Evolutionary conservation across 2,888 invertebrate genomes (phyloP).

Genomic region (Lasioglossum vierecki): DNA sequence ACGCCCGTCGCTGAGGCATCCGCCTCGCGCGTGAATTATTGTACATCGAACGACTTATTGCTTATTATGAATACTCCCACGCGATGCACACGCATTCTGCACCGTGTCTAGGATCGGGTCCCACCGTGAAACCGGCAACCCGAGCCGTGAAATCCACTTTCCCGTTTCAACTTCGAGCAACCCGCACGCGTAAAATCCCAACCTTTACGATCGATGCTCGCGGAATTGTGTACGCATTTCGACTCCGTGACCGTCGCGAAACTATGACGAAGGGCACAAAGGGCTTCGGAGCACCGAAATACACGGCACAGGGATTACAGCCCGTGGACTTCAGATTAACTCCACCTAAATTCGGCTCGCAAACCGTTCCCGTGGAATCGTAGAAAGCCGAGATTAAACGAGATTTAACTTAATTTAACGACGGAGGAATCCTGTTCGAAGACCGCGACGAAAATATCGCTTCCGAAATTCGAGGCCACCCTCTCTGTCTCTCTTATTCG

Average conservation of each 20-base stretch:
- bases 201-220: conserved; percentile 29
- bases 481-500: not conserved
- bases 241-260: conserved; percentile 11
- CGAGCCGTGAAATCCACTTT: conserved; percentile 5
- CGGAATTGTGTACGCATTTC: not conserved
- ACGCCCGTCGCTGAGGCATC: conserved; percentile 62
- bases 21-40: conserved; percentile 69
- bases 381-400: conserved; percentile 61
- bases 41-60: conserved; percentile 72
- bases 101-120: not conserved
- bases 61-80: conserved; percentile 78
- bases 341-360: conserved; percentile 58
- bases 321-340: conserved; percentile 59
- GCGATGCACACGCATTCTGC: not conserved
- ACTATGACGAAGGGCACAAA: conserved; percentile 38
- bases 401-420: conserved; percentile 64
- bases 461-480: conserved; percentile 42
- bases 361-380: conserved; percentile 54
- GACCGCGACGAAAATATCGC: conserved; percentile 54
- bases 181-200: not conserved
- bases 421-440: conserved; percentile 16
- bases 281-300: conserved; percentile 13
- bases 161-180: not conserved
- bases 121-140: not conserved
- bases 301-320: conserved; percentile 48